Evolutionary conservation across 53 echinoderm and acorn worm species (phyloP), one percentile per base, ranked within the genome.

Genomic region (Holothuria scabra): DNA sequence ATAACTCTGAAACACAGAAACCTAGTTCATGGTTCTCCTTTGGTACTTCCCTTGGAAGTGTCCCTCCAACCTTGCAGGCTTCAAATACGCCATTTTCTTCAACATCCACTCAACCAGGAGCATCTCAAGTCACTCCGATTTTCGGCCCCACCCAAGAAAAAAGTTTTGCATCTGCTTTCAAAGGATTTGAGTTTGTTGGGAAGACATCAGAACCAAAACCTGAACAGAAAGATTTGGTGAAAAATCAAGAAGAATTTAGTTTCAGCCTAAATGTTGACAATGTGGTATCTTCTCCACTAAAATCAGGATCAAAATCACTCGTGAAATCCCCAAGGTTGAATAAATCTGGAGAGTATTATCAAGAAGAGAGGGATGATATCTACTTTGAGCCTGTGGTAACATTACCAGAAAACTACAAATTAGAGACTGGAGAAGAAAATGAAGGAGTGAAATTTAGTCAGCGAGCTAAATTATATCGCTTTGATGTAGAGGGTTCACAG

Each of bases 361-460:
- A 86, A 60, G 80, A 87, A 46, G 84, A 88, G 29, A 64, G 80
- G 19, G 92, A 94, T 57, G 93, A 97, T 33, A 92, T 99, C 74
- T 90, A 99, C 87, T 99, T 94, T 85, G 91, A 99, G 22, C 99
- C 99, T 0, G 83, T 99, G 21, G 91, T 95, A 24, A 87, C 92
- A 20, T 66, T 99, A 37, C 90, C 92, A 25, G 92, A 92, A 25
- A 82, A 96, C 67, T 89, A 90, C 24, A 85, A 82, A 31, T n/a
- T 74, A 23, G 85, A 86, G 62, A 92, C 86, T 7, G 99, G 99
- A 21, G 99, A 99, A 82, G 99, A 99, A 82, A 93, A 79, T 5
- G 99, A 99, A 69, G 87, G 74, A 10, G 84, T 79, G 1, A 87
- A 83, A 66, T 99, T 99, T 81, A 89, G 86, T 56, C 92, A 99